Evolutionary conservation across 2,113 vertebrate species (phyloP).

Genomic region (Sceloporus tristichus): DNA sequence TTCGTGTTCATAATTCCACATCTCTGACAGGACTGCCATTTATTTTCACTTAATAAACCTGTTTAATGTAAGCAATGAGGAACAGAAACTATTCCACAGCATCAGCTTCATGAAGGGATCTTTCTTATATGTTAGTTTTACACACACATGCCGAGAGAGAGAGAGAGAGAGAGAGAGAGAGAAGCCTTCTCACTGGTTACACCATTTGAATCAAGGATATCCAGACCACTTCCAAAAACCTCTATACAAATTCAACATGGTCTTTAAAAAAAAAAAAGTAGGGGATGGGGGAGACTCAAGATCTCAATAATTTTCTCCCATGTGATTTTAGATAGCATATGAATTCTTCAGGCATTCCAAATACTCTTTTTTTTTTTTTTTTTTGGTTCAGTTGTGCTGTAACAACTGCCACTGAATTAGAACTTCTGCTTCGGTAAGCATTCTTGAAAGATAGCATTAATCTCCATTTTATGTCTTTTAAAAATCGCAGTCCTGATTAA

Average conservation of each 20-base stretch:
- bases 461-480: neutral
- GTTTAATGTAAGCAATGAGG: neutral
- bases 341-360: neutral
- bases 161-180: neutral
- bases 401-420: neutral
- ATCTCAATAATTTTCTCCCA: neutral
- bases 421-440: neutral
- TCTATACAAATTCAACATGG: neutral
- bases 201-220: neutral
- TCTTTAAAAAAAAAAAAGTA: neutral
- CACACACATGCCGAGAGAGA: neutral
- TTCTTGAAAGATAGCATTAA: neutral
- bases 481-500: neutral
- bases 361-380: neutral
- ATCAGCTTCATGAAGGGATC: conserved; percentile 1
- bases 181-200: neutral
- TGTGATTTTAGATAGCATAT: neutral
- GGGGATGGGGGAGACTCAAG: neutral
- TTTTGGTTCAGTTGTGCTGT: neutral
- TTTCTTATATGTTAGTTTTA: conserved; percentile 16
- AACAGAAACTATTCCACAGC: neutral
- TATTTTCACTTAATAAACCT: conserved; percentile 10
- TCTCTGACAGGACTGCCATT: neutral
- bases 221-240: neutral
- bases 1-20: neutral